Conservation (phyloP, 2,888 invertebrate species). For the Pristionchus entomophagus region DNA sequence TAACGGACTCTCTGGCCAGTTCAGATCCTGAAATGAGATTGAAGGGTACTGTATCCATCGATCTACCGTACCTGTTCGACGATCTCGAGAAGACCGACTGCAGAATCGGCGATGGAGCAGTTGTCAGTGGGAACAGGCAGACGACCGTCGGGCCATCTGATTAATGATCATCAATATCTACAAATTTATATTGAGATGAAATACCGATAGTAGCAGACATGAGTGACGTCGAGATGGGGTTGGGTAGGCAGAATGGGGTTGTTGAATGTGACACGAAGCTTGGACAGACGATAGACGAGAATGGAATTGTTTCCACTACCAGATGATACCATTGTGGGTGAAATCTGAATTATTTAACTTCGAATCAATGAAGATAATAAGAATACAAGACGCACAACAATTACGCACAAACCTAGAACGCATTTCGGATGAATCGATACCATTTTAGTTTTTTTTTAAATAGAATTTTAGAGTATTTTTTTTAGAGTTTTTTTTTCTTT, state of each 20-base stretch:
- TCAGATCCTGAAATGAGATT: slow-evolving; percentile 46
- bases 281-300: slow-evolving; percentile 54
- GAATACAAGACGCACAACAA: not conserved
- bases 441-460: not conserved
- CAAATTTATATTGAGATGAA: not conserved
- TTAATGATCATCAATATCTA: no score
- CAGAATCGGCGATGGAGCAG: slow-evolving; percentile 42
- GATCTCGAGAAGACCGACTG: slow-evolving; percentile 43
- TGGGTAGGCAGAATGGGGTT: slow-evolving; percentile 52
- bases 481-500: not conserved
- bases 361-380: not conserved
- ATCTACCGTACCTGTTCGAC: slow-evolving; percentile 41
- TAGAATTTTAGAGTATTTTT: not conserved
- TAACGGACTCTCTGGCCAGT: slow-evolving; percentile 82
- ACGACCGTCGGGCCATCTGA: slow-evolving; percentile 56
- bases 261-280: slow-evolving; percentile 43
- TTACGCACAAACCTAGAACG: no score
- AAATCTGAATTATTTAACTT: not conserved
- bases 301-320: not conserved
- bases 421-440: not conserved
- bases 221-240: slow-evolving; percentile 46
- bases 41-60: not conserved
- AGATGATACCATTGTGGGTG: slow-evolving; percentile 24
- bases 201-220: slow-evolving; percentile 52
- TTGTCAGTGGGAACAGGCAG: slow-evolving; percentile 51